phyloP scores from a whole-genome alignment of 2,888 invertebrate genomes.

The Augochlorella aurata region DNA sequence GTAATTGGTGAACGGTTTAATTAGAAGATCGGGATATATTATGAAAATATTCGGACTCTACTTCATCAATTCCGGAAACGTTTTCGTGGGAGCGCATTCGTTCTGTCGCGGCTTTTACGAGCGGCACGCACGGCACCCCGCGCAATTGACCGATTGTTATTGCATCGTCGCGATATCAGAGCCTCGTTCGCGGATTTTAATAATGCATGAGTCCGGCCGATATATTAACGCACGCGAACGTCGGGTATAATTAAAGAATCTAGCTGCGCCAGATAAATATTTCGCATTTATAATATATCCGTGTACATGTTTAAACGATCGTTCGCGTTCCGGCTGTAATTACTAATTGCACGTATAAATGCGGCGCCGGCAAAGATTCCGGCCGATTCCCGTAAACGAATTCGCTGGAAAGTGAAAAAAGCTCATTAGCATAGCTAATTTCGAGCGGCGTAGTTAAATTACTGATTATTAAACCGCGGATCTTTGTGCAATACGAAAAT shows the following conservation, averaged over 20 bases:
- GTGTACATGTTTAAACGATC: neutral
- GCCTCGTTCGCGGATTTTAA: neutral
- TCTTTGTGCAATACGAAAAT: no score
- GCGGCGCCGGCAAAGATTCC: neutral
- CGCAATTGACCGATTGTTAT: constrained; percentile 14
- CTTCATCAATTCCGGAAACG: neutral
- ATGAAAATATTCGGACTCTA: neutral
- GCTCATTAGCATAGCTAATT: neutral
- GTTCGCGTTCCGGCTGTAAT: neutral
- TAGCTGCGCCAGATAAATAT: constrained; percentile 5
- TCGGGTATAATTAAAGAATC: constrained; percentile 9
- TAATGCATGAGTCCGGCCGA: constrained; percentile 10
- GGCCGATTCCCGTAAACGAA: neutral
- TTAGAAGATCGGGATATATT: neutral
- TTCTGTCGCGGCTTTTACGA: neutral
- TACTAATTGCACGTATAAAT: neutral
- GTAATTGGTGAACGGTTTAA: neutral
- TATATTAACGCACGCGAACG: neutral
- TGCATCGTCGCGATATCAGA: constrained; percentile 5
- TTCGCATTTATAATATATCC: constrained; percentile 2
- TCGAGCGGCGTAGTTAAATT: neutral
- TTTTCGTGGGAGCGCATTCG: neutral
- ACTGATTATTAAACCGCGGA: no score
- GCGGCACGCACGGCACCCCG: neutral
- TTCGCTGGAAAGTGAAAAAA: neutral